Percentiles rank a stretch among this genome's conserved stretches.
Evolutionary conservation across 2,797 vertebrate species (phyloP).

Genomic region (Pangasius mekongensis): DNA sequence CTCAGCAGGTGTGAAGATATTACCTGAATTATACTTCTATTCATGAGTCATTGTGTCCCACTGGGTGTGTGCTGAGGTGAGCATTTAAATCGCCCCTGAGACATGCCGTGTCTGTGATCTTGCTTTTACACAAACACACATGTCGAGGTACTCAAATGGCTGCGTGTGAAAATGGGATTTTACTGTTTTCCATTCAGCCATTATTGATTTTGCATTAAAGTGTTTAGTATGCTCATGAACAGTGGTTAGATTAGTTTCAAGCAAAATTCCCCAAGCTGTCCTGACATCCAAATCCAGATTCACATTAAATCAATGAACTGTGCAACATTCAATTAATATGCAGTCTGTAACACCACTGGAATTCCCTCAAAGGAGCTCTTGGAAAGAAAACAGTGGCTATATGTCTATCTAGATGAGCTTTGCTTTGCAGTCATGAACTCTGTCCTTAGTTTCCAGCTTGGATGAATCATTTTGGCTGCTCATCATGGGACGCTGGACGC

Average conservation of each 20-base stretch:
- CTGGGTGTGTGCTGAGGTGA: slow-evolving; percentile 59
- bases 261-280: neutral
- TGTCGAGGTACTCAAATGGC: slow-evolving; percentile 28
- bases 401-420: slow-evolving; percentile 2
- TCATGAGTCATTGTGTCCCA: slow-evolving; percentile 61
- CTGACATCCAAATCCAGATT: slow-evolving; percentile 3
- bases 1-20: slow-evolving; percentile 54
- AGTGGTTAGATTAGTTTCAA: slow-evolving; percentile 1
- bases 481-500: slow-evolving; percentile 48
- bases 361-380: slow-evolving; percentile 20
- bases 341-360: neutral
- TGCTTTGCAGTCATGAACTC: slow-evolving; percentile 43
- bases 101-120: slow-evolving; percentile 58
- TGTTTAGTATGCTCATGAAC: neutral
- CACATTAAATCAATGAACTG: slow-evolving; percentile 34
- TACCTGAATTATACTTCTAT: slow-evolving; percentile 60
- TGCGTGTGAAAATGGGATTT: neutral
- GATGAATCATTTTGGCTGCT: slow-evolving; percentile 45
- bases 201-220: slow-evolving; percentile 22
- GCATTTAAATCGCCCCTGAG: slow-evolving; percentile 68
- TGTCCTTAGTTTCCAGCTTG: slow-evolving; percentile 48
- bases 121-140: slow-evolving; percentile 43
- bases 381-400: slow-evolving; percentile 14
- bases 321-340: slow-evolving; percentile 39
- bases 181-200: neutral